Conservation (phyloP, 2,113 vertebrate species). For the Labrus mixtus region DNA sequence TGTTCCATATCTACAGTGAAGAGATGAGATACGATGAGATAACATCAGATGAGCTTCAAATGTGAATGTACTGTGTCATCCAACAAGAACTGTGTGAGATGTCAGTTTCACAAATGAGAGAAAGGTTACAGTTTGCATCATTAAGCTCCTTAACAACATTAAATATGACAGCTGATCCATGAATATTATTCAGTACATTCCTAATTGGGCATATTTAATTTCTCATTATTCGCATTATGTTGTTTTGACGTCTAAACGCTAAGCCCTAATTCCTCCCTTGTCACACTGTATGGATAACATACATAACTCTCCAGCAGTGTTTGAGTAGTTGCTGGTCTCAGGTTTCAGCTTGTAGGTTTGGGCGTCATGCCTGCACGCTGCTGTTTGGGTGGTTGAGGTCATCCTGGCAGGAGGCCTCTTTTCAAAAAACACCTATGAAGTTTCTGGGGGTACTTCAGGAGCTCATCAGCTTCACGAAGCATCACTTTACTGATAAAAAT, state of each 20-base stretch:
- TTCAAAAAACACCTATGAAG: constrained; percentile 64
- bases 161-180: not conserved
- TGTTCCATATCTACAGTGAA: too few species aligned
- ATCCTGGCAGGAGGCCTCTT: constrained; percentile 47
- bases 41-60: too few species aligned
- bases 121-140: not conserved
- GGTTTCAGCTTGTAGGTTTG: constrained; percentile 41
- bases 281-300: constrained; percentile 41
- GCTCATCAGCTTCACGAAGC: constrained; percentile 11
- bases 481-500: constrained; percentile 57
- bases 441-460: constrained; percentile 51
- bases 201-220: not conserved
- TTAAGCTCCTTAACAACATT: not conserved
- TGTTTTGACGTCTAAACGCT: not conserved
- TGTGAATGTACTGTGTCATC: too few species aligned
- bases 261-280: constrained; percentile 1
- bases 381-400: constrained; percentile 67
- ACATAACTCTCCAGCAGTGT: constrained; percentile 27
- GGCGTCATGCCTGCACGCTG: constrained; percentile 26
- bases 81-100: too few species aligned
- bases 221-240: not conserved
- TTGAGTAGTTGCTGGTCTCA: constrained; percentile 47
- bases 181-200: not conserved
- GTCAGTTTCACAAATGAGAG: not conserved
- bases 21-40: too few species aligned